These are phyloP conservation scores for Hippocampus kuda DNA, from an alignment of 2,797 vertebrate species.

Conservation along the genomic window DNA sequence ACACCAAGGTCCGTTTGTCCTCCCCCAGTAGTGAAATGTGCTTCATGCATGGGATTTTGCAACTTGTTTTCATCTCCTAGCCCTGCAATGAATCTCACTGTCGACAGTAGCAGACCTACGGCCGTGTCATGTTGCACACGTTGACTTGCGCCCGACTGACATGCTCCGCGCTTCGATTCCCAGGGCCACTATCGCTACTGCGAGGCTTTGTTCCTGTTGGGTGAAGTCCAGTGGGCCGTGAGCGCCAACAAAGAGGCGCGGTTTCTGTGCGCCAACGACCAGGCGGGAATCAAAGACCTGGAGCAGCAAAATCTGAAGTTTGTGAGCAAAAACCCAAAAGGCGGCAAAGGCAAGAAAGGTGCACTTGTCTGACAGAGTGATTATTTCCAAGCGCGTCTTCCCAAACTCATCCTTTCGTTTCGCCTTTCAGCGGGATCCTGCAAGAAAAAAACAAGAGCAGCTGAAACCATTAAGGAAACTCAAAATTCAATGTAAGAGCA, in stretches of 20 bases:
- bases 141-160: neutral
- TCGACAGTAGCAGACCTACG: no score
- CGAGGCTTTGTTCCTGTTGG: slow-evolving; percentile 77
- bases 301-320: slow-evolving; percentile 68
- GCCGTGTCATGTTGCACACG: no score
- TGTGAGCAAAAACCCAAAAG: slow-evolving; percentile 29
- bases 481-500: slow-evolving; percentile 57
- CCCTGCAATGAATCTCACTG: no score
- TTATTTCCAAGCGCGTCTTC: neutral
- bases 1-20: slow-evolving; percentile 78
- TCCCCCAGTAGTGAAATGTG: neutral
- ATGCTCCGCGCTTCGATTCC: slow-evolving; percentile 5
- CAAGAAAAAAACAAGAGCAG: slow-evolving; percentile 22
- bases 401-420: neutral
- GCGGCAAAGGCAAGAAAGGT: slow-evolving; percentile 27
- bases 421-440: slow-evolving; percentile 20
- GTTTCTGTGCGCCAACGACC: slow-evolving; percentile 58
- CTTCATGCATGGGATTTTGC: neutral
- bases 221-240: slow-evolving; percentile 66
- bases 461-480: slow-evolving; percentile 8
- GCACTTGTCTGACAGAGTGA: neutral
- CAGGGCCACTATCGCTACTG: slow-evolving; percentile 92
- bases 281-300: slow-evolving; percentile 72
- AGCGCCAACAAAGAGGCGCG: slow-evolving; percentile 72
- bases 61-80: no score